These are phyloP conservation scores for Pipra filicauda DNA, from an alignment of 2,113 vertebrate species.

Conservation along the genomic window DNA sequence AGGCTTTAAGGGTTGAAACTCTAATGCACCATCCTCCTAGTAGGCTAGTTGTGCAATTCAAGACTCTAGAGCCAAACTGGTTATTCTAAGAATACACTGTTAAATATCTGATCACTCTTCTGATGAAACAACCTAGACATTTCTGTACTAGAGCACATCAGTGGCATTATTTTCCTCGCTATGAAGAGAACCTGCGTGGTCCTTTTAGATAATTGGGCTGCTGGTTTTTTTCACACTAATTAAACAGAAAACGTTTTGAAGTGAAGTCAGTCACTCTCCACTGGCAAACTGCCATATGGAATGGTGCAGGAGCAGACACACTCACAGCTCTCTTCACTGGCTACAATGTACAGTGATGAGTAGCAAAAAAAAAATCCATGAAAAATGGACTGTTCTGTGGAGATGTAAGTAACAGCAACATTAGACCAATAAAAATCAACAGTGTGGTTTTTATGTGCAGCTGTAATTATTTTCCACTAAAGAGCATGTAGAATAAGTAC, in stretches of 20 bases:
- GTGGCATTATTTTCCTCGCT: background rate
- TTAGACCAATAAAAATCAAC: conserved; percentile 20
- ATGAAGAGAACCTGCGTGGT: background rate
- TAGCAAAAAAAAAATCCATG: background rate
- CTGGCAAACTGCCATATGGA: conserved; percentile 31
- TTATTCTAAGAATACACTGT: background rate
- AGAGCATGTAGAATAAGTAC: background rate
- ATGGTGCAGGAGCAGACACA: background rate
- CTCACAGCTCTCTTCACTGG: background rate
- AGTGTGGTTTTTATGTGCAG: background rate
- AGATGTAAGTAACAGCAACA: background rate
- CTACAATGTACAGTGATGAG: rapidly evolving
- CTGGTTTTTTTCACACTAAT: conserved; percentile 30
- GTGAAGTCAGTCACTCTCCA: conserved; percentile 1
- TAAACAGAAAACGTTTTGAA: conserved; percentile 46
- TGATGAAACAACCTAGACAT: background rate
- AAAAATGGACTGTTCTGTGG: background rate
- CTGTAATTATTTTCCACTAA: conserved; percentile 39
- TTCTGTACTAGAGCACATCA: background rate
- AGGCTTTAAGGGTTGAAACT: background rate
- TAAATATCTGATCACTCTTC: background rate
- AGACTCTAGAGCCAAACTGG: background rate
- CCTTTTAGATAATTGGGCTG: conserved; percentile 45
- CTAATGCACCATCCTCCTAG: background rate
- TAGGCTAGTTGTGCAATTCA: background rate